Base-by-base conservation (phyloP, 2,113 vertebrate genomes). In the Sinocyclocheilus anophthalmus region DNA sequence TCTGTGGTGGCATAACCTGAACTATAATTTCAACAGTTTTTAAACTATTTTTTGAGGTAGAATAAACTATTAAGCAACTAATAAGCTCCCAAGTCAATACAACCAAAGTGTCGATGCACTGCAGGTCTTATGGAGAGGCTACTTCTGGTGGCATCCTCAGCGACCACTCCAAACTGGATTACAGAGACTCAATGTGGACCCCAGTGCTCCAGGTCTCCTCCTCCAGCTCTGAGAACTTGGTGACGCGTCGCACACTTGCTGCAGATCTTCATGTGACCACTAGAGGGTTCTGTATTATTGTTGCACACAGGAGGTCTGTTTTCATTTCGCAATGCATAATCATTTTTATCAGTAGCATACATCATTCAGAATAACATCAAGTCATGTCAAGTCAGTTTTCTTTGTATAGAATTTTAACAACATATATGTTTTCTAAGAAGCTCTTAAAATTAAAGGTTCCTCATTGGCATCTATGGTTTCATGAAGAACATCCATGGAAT, bases 201-300 rank as follows among this genome's bases (percentile, higher is more conserved):
- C 83, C 84, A 89, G 88, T 89, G 89, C 92, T 90, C 88, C 85
- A 88, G 90, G 85, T 91, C 90, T 90, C 92, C 94, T 94, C 94
- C 94, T 92, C 92, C 91, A 30, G 63, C 91, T 87, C 83, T 84
- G 84, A 90, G 63, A 63, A 76, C 37, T 85, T 70, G 57, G 76
- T 92, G 88, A 91, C 91, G 90, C 84, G 88, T 84, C 77, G 53
- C 65, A 24, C 65, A 70, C 42, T 69, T 45, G 82, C 16, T 89
- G 90, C 13, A 88, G 53, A 85, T 79, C 87, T 82, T 63, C 65
- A 9, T 39, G 70, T 63, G 87, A 85, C 90, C 92, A 92, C 85
- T 79, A 90, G 90, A 88, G 90, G 85, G 81, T 84, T 65, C 86
- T 75, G 70, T 75, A 75, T 53, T n/a, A 63, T 24, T 45, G 67